Evolutionary conservation across 1,140 invertebrate species (phyloP).

Genomic region (Drosophila tsacasi): DNA sequence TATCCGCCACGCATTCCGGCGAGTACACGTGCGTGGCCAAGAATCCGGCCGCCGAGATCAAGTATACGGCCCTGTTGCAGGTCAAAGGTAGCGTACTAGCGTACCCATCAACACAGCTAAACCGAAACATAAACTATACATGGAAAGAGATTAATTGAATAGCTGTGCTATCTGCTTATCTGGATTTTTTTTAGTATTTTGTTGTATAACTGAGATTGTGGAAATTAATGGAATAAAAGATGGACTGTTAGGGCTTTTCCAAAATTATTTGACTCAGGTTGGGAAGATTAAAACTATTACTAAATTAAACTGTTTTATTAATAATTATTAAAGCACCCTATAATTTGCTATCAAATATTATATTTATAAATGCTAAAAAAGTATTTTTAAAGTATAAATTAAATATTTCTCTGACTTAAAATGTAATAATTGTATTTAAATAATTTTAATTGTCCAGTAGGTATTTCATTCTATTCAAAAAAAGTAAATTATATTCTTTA

Average conservation of each 20-base stretch:
- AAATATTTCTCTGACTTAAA: not conserved
- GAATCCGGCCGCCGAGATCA: constrained; percentile 92
- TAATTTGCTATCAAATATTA: not conserved
- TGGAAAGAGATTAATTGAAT: not conserved
- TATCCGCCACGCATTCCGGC: constrained; percentile 90
- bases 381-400: not conserved
- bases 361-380: not conserved
- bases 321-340: too few relatives aligned
- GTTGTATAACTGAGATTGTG: too few relatives aligned
- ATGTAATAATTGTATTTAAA: not conserved
- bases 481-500: not conserved
- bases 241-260: rapidly evolving
- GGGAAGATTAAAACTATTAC: not conserved
- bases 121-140: not conserved
- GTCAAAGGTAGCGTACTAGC: constrained; percentile 91
- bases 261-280: too few relatives aligned
- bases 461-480: not conserved
- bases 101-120: constrained; percentile 49
- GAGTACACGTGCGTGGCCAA: constrained; percentile 93
- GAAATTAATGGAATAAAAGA: not conserved
- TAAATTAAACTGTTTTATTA: not conserved
- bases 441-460: not conserved
- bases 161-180: not conserved
- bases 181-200: not conserved
- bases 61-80: constrained; percentile 92